phyloP scores from a whole-genome alignment of 2,797 vertebrate genomes.

The Hipposideros larvatus region DNA sequence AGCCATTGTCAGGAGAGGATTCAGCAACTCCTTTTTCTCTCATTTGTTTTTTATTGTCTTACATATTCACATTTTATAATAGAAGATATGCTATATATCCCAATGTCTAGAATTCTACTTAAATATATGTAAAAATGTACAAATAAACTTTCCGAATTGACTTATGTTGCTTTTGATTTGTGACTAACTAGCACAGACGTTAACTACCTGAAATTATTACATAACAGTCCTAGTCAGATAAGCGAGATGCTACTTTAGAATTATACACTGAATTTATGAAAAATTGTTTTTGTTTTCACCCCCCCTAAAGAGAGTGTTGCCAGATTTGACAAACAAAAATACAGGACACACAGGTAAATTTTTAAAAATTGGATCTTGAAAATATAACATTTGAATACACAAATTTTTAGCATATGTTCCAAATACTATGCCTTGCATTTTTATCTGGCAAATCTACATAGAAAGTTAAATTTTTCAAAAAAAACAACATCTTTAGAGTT shows the following conservation, averaged over 20 bases:
- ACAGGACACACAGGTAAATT: neutral
- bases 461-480: neutral
- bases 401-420: neutral
- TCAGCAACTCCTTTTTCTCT: neutral
- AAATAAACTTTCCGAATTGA: neutral
- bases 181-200: neutral
- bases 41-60: neutral
- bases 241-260: conserved; percentile 4
- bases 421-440: neutral
- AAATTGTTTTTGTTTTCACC: conserved; percentile 33
- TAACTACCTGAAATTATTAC: neutral
- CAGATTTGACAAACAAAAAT: conserved; percentile 14
- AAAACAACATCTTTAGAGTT: neutral
- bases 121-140: neutral
- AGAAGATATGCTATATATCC: neutral
- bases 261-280: neutral
- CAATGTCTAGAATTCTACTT: neutral
- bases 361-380: neutral
- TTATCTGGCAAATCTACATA: neutral
- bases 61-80: neutral
- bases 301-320: neutral
- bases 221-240: neutral
- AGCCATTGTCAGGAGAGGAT: neutral
- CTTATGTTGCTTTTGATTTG: neutral
- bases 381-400: neutral